Evolutionary conservation across 1,140 invertebrate species (phyloP).

Genomic region (Thalassaphorura encarpata): DNA sequence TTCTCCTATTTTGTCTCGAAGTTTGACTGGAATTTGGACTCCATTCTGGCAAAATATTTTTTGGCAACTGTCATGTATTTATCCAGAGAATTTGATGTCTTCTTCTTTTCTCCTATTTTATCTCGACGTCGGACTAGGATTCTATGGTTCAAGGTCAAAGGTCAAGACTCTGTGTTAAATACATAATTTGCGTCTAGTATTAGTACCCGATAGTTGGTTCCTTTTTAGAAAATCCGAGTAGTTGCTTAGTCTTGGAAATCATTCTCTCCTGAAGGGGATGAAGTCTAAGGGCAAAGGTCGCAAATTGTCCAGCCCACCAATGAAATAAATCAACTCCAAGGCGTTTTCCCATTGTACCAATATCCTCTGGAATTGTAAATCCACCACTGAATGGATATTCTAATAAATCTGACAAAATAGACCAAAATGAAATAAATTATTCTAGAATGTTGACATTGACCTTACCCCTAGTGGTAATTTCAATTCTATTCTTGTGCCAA

Average conservation of each 20-base stretch:
- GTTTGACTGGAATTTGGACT: background rate
- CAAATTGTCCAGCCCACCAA: conserved; percentile 12
- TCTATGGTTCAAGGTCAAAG: background rate
- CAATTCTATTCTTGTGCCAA: background rate
- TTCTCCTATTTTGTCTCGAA: conserved; percentile 12
- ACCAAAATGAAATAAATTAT: background rate
- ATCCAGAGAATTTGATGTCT: conserved; percentile 4
- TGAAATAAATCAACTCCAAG: background rate
- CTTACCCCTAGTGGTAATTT: background rate
- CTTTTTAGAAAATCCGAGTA: background rate
- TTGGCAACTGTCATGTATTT: conserved; percentile 10
- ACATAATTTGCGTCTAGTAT: background rate
- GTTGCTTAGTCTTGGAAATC: background rate
- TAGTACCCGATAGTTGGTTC: conserved; percentile 5
- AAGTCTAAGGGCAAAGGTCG: background rate
- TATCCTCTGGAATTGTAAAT: conserved; percentile 1
- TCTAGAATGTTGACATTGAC: background rate
- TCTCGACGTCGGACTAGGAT: conserved; percentile 8
- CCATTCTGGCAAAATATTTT: conserved; percentile 12
- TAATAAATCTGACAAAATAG: background rate
- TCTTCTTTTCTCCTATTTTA: conserved; percentile 13
- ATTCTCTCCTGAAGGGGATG: background rate
- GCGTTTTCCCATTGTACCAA: background rate
- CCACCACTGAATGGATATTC: background rate
- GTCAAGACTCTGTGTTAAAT: background rate